Evolutionary conservation across 2,113 vertebrate species (phyloP).

Genomic region (Scytalopus superciliaris): DNA sequence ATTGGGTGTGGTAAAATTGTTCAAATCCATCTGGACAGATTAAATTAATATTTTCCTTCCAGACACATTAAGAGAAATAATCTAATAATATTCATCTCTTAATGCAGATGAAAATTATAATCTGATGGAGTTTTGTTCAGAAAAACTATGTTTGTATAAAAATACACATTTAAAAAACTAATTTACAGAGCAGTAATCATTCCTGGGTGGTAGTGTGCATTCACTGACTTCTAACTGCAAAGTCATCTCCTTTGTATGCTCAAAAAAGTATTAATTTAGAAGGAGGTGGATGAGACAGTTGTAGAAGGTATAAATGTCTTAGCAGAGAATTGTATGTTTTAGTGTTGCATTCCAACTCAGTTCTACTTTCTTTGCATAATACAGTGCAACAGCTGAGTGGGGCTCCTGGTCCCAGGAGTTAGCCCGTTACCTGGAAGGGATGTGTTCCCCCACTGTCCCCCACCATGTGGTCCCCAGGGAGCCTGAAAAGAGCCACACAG

Average conservation of each 20-base stretch:
- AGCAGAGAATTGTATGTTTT: neutral
- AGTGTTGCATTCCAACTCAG: neutral
- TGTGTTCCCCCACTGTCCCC: no score
- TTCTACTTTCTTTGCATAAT: neutral
- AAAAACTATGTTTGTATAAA: neutral
- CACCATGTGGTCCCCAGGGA: no score
- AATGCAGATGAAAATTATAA: neutral
- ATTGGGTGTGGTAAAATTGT: neutral
- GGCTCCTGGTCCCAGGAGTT: no score
- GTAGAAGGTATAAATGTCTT: neutral
- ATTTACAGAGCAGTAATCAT: neutral
- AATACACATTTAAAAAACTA: neutral
- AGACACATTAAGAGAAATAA: neutral
- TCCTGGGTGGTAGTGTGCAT: neutral
- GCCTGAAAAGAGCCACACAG: no score
- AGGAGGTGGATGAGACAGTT: neutral
- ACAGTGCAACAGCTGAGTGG: no score
- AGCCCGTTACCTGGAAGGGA: no score
- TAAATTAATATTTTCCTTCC: neutral
- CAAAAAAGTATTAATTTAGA: neutral
- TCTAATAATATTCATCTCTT: neutral
- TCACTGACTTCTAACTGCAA: neutral
- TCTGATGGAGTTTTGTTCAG: neutral
- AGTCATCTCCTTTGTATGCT: neutral
- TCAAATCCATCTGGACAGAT: neutral